Evolutionary conservation across 2,797 vertebrate species (phyloP).

Genomic region (Orestias chungarensis): DNA sequence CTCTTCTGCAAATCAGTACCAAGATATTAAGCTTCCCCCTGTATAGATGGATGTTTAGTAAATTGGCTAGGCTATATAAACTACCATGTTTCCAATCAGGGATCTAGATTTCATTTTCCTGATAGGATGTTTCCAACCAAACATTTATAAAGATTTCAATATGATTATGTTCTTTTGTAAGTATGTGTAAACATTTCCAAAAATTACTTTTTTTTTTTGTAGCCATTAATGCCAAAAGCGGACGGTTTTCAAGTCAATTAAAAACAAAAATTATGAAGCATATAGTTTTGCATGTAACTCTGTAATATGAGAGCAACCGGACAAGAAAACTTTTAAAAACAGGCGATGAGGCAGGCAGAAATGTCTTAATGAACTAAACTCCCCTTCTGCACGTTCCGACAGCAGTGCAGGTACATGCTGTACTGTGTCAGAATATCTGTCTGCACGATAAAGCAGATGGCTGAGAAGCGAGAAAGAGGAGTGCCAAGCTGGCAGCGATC

Average conservation of each 20-base stretch:
- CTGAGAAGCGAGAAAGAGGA: slow-evolving; percentile 45
- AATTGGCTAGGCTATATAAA: background rate
- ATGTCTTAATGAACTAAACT: background rate
- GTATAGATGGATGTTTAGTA: background rate
- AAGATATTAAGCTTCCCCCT: background rate
- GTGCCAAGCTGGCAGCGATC: slow-evolving; percentile 50
- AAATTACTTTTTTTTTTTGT: background rate
- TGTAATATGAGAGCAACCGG: background rate
- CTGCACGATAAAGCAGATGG: slow-evolving; percentile 42
- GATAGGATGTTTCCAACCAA: background rate
- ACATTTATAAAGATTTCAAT: background rate
- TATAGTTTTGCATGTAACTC: too few species aligned
- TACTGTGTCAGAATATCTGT: slow-evolving; percentile 27
- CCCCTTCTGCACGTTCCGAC: slow-evolving; percentile 10
- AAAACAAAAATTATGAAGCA: too few species aligned
- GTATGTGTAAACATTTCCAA: background rate
- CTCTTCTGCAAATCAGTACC: slow-evolving; percentile 23
- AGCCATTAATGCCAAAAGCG: too few species aligned
- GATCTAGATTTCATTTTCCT: background rate
- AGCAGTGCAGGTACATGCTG: slow-evolving; percentile 9
- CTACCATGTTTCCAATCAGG: background rate
- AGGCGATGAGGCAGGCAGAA: background rate
- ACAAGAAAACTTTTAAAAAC: background rate
- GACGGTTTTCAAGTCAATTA: background rate
- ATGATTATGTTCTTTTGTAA: background rate